Evolutionary conservation across 1,140 invertebrate species (phyloP), one percentile per base, ranked within the genome.

Genomic region (Apis florea): DNA sequence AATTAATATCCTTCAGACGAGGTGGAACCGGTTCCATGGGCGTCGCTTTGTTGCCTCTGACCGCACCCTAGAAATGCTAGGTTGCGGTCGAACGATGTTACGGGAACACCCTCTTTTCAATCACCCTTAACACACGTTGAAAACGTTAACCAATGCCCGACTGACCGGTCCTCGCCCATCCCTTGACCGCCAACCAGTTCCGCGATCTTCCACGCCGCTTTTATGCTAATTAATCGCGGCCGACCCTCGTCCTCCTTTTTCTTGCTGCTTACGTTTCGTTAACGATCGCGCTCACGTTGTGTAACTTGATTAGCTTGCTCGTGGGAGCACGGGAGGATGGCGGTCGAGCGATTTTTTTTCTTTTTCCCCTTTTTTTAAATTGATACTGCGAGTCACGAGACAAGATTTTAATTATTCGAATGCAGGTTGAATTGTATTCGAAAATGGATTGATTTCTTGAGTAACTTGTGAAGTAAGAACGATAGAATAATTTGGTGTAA

Each of bases 31-130:
- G 71, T 77, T 40, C 70, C 77, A 64, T 74, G 82, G 82, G 83
- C 85, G 87, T 86, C 79, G 79, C 75, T 89, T 87, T 89, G 88
- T 89, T 87, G 75, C 79, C 88, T 67, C 56, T 80, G 83, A 87
- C 88, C 88, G 83, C 88, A 78, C 88, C 88, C 83, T 78, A n/a
- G 58, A 61, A 78, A 85, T 56, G 61, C 72, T 85, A 67, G 71
- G 79, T 73, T 58, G 31, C 63, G 76, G 70, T 66, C 59, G 74
- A 87, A 87, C 78, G 85, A 77, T 49, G 56, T 59, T 64, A 40
- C 67, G 71, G 85, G 76, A 80, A 66, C 83, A 63, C 86, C 86
- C 86, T 82, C 71, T 75, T 88, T 89, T 84, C 87, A 83, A 86
- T 89, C 82, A 82, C 64, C 84, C 86, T 82, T 77, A 84, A 68